Conservation (phyloP, 2,888 invertebrate genomes). For the Heteromurus nitidus region DNA sequence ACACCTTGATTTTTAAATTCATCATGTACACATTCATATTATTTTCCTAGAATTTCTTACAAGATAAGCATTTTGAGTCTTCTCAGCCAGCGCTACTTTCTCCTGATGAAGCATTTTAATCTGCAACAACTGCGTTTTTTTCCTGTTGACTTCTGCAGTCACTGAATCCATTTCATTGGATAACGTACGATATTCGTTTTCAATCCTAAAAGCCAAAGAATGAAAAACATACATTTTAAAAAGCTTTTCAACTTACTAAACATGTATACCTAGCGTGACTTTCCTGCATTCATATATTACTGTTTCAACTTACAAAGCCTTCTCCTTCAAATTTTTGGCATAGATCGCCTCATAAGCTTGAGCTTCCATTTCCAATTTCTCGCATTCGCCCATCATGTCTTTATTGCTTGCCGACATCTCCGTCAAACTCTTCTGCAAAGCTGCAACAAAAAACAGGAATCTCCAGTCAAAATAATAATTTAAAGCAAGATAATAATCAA, state of each 20-base stretch:
- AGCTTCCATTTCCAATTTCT: constrained; percentile 18
- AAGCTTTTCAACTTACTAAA: not conserved
- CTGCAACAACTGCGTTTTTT: not conserved
- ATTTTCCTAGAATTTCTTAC: too few species aligned
- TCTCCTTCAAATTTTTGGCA: constrained; percentile 13
- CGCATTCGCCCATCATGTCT: not conserved
- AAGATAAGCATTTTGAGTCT: too few species aligned
- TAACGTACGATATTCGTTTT: not conserved
- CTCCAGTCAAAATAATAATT: too few species aligned
- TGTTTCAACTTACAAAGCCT: constrained; percentile 23
- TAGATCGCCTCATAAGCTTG: not conserved
- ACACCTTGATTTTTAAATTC: too few species aligned
- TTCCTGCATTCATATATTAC: too few species aligned
- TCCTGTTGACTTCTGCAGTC: not conserved
- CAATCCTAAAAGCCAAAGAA: constrained; percentile 9
- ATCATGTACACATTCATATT: too few species aligned
- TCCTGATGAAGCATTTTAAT: not conserved
- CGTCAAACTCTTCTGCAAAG: not conserved
- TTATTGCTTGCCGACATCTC: not conserved
- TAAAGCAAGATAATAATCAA: too few species aligned
- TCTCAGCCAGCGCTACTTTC: not conserved
- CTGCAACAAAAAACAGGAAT: too few species aligned
- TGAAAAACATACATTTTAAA: not conserved
- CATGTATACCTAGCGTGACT: not conserved
- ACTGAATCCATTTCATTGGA: constrained; percentile 20